A percentile compares a stretch with the other conserved stretches of the same genome.
phyloP scores from a whole-genome alignment of 2,797 vertebrate genomes.

The Cichlasoma orientale region DNA sequence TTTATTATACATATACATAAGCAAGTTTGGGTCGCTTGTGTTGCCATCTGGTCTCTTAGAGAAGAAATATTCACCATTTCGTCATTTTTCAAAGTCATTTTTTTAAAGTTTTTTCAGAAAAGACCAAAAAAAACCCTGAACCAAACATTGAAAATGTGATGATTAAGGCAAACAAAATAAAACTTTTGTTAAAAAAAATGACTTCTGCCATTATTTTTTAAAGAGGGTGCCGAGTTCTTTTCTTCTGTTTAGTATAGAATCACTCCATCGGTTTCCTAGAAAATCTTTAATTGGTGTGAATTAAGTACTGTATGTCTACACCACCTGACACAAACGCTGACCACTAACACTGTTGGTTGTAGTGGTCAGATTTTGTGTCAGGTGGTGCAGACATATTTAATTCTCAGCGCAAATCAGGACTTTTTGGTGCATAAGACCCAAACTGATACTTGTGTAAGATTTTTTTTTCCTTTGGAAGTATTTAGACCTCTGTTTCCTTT shows the following conservation, averaged over 20 bases:
- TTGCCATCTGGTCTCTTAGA: conserved; percentile 1
- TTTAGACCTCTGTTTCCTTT: conserved; percentile 14
- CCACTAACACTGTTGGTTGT: background rate
- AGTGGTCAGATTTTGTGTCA: too few relatives aligned
- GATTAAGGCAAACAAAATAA: too few relatives aligned
- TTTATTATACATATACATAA: background rate
- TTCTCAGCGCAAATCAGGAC: background rate
- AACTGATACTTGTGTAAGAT: conserved; percentile 3
- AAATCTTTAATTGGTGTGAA: conserved; percentile 37
- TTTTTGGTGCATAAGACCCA: background rate
- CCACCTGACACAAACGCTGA: conserved; percentile 3
- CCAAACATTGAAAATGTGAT: too few relatives aligned
- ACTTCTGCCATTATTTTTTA: too few relatives aligned
- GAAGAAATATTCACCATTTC: conserved; percentile 26
- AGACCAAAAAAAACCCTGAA: too few relatives aligned
- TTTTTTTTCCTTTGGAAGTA: background rate
- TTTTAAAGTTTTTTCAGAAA: too few relatives aligned
- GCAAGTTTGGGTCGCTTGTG: background rate
- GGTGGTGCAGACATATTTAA: too few relatives aligned
- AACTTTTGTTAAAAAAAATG: too few relatives aligned
- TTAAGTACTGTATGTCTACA: conserved; percentile 17
- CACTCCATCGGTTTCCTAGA: conserved; percentile 23
- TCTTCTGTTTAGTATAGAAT: conserved; percentile 29
- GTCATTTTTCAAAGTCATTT: background rate
- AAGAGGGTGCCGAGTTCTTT: background rate